phyloP scores from a whole-genome alignment of 2,888 invertebrate species.

The Druceiella hillmani region DNA sequence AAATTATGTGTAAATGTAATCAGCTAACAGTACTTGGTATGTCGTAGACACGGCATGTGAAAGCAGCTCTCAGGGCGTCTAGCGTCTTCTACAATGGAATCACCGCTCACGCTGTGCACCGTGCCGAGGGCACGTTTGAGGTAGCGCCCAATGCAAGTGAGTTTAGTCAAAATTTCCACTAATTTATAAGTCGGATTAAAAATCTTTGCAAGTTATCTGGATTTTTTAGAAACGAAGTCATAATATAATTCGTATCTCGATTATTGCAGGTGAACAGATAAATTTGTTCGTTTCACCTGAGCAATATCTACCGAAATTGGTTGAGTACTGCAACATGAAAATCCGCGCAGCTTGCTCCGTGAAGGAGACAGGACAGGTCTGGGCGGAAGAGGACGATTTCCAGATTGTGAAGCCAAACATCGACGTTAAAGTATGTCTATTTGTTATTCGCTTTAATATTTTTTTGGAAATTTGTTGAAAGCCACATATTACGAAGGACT shows the following conservation, averaged over 20 bases:
- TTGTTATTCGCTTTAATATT: no score
- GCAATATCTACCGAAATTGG: conserved; percentile 72
- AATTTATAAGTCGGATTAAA: no score
- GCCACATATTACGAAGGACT: no score
- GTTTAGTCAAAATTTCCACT: no score
- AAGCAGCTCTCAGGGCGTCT: conserved; percentile 59
- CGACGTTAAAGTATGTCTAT: conserved; percentile 54
- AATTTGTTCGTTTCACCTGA: conserved; percentile 61
- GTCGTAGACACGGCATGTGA: conserved; percentile 52
- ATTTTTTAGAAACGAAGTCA: no score
- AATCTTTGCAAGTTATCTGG: no score
- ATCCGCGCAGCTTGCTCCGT: conserved; percentile 74
- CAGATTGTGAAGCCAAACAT: conserved; percentile 70
- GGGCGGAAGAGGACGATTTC: conserved; percentile 80
- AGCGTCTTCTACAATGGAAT: conserved; percentile 77
- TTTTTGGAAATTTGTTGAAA: no score
- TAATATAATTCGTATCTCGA: no score
- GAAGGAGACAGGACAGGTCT: conserved; percentile 73
- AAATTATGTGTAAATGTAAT: conserved; percentile 3
- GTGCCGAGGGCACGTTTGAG: conserved; percentile 58
- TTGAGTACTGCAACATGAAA: conserved; percentile 77
- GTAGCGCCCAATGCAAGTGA: conserved; percentile 60
- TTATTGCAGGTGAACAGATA: no score
- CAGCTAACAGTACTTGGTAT: neutral
- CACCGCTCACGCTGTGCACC: conserved; percentile 63